Evolutionary conservation across 30 jellyfish, hydroid and myxozoan species (phyloP), one percentile per base, ranked within the genome.

Genomic region (Haliclystus octoradiatus): DNA sequence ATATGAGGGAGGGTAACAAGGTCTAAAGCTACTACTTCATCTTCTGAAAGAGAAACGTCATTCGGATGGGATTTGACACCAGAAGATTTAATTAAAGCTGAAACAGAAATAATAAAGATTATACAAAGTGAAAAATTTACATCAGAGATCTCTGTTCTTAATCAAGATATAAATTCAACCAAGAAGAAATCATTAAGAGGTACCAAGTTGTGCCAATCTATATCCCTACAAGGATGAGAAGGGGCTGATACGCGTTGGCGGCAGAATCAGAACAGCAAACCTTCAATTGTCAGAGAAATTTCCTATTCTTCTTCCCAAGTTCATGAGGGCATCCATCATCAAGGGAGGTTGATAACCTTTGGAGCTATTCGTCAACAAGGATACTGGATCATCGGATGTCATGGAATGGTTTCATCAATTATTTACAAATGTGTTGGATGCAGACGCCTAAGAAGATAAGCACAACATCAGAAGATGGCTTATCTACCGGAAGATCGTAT

Each of bases 171-270:
- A n/a, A n/a, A n/a, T n/a, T n/a, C n/a, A n/a, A 40, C 14, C 57
- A 40, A 40, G 57, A 40, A 40, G 9, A 40, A 57, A 26, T 5
- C 26, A 57, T 23, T 57, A 26, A 22, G 26, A 5, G 12, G 12
- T 57, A 5, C 69, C 26, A 5, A 12, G 32, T 7, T 15, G n/a
- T 57, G 26, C 12, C 26, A 22, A 57, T 12, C 23, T 26, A 26
- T 12, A 53, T 24, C 78, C 85, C 31, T 61, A 61, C 70, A 34
- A 61, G 9, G 77, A 63, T 26, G 28, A 74, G 28, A 26, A 74
- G 23, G 85, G 85, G 49, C 79, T 74, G 52, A 9, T 74, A 60
- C 85, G 85, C 62, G 78, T 74, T 70, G 71, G 78, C 33, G 71
- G 85, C 40, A 47, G 85, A 35, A 64, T 33, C 34, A 34, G 68